Percentiles rank a stretch among this genome's conserved stretches.
phyloP scores from a whole-genome alignment of 2,113 vertebrate genomes.

The Dicentrarchus labrax region DNA sequence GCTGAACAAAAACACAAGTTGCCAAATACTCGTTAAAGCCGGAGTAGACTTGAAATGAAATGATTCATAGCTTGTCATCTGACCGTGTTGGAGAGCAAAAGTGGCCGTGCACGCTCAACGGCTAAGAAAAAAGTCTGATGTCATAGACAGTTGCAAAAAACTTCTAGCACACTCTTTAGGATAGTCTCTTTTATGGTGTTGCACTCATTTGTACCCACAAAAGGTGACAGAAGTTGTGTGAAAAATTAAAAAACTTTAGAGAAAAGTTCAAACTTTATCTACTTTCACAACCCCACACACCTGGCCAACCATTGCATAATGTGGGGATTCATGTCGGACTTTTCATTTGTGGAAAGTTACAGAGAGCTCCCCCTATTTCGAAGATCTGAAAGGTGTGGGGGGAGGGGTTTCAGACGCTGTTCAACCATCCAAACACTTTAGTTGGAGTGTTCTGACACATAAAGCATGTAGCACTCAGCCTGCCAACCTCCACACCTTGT shows the following conservation, averaged over 20 bases:
- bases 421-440: not conserved
- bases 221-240: not conserved
- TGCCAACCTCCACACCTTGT: not conserved
- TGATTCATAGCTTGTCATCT: no score
- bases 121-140: no score
- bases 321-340: not conserved
- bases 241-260: not conserved
- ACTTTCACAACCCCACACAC: not conserved
- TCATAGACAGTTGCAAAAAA: no score
- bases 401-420: not conserved
- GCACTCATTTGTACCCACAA: not conserved
- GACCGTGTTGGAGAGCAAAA: no score
- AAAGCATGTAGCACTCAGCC: not conserved
- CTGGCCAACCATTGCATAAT: not conserved
- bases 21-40: no score
- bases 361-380: not conserved
- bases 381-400: not conserved
- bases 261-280: not conserved
- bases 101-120: no score
- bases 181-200: no score
- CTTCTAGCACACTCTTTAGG: no score
- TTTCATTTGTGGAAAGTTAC: not conserved
- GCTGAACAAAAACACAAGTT: no score
- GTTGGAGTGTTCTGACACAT: not conserved
- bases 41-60: no score